phyloP scores from a whole-genome alignment of 2,888 invertebrate species.

The Macropis europaea region DNA sequence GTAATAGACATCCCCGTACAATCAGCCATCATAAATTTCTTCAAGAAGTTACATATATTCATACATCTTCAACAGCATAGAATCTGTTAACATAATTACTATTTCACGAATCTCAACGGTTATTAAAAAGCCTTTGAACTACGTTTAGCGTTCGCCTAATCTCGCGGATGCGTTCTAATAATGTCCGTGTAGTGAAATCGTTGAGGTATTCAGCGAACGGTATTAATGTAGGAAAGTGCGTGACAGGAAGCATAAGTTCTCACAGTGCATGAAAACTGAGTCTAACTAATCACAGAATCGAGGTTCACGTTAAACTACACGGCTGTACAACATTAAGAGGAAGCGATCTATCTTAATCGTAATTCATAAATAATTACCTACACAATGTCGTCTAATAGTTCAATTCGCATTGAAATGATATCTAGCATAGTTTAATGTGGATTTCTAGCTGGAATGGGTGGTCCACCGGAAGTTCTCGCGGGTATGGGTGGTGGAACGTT shows the following conservation, averaged over 20 bases:
- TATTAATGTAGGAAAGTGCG: conserved; percentile 14
- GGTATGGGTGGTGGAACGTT: conserved; percentile 82
- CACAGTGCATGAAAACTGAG: conserved; percentile 7
- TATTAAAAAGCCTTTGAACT: conserved; percentile 35
- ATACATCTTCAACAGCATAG: conserved; percentile 40
- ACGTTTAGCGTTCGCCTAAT: not conserved
- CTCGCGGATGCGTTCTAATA: conserved; percentile 4
- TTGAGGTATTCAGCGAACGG: conserved; percentile 41
- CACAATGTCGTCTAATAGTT: conserved; percentile 15
- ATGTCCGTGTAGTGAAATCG: conserved; percentile 17
- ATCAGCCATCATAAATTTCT: conserved; percentile 21
- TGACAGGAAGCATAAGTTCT: conserved; percentile 27
- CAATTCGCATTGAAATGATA: conserved; percentile 6
- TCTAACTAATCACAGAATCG: conserved; percentile 44
- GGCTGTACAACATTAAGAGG: conserved; percentile 35
- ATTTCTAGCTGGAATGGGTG: conserved; percentile 85
- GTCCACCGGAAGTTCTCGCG: conserved; percentile 83
- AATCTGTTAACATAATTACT: conserved; percentile 44
- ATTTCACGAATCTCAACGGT: conserved; percentile 25
- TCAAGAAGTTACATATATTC: conserved; percentile 13
- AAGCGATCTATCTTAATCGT: conserved; percentile 42
- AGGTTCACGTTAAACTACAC: conserved; percentile 29
- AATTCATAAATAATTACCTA: conserved; percentile 57
- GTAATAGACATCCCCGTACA: not conserved
- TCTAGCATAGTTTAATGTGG: conserved; percentile 60